Base-by-base conservation (phyloP, 2,888 invertebrate genomes). In the Ectemnius lituratus region DNA sequence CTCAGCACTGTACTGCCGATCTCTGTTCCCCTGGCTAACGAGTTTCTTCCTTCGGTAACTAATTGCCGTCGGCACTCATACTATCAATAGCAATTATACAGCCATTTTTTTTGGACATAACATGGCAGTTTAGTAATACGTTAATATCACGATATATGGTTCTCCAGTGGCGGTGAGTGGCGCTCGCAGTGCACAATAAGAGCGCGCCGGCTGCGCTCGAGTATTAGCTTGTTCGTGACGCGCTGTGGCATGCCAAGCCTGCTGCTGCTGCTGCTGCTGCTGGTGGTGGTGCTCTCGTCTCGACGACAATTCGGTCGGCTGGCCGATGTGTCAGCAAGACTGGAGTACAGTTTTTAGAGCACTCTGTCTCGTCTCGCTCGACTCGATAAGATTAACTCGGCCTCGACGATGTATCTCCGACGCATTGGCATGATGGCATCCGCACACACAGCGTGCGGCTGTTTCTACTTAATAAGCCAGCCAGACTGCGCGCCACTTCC, bases 291-390 rank as follows among this genome's bases (percentile, higher is more conserved):
- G n/a, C 28, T 20, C 28, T n/a, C 18, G 37, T 37, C 18, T 23
- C 61, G 61, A 37, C 61, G 61, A 37, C 28, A 37, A 16, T 37
- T 16, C 37, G 37, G 20, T 61, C 61, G 18, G 45, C 37, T 37
- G 37, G 37, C 8, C 45, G 45, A 45, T 27, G 37, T 18, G 61
- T 37, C 45, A 28, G 61, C 37, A 14, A 45, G 27, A 37, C n/a
- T 18, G 61, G 5, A 27, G 45, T 11, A 37, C 28, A n/a, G 18
- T 37, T 37, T 61, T 37, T 52, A 14, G n/a, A 52, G 52, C 16
- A 16, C 52, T 52, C 16, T 14, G 52, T 52, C 52, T 52, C 16
- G 52, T 16, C n/a, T 14, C 47, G 13, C 13, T 47, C 47, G 47
- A 47, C 47, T 47, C 52, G 52, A 52, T 14, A 52, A 52, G 52